Evolutionary conservation across 2,797 vertebrate genomes (phyloP).

Genomic region (Propithecus perrieri): DNA sequence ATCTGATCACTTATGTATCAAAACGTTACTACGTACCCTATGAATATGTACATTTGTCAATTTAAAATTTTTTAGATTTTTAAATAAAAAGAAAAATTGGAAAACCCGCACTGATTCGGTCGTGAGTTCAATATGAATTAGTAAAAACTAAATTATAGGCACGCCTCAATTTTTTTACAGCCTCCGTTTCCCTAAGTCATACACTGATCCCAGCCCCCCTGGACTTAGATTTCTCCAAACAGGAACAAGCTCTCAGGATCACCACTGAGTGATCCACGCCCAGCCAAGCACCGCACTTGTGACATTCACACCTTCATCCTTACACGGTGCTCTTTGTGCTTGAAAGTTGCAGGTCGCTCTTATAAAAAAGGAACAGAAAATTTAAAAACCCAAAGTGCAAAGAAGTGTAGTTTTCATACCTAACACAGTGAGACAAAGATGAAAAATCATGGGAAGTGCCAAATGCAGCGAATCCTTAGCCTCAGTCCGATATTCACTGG

Average conservation of each 20-base stretch:
- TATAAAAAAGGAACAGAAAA: background rate
- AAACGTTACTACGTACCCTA: too few relatives aligned
- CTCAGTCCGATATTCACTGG: background rate
- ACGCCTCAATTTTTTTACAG: background rate
- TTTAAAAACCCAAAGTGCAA: background rate
- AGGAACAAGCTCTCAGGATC: background rate
- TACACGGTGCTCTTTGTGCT: background rate
- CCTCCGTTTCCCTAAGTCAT: background rate
- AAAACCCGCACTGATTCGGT: background rate
- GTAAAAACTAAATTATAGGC: background rate
- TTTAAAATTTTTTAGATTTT: too few relatives aligned
- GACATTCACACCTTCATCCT: background rate
- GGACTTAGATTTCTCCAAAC: background rate
- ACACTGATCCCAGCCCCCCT: background rate
- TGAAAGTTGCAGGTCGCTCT: background rate
- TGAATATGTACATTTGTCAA: too few relatives aligned
- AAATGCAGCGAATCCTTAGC: background rate
- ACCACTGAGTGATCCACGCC: background rate
- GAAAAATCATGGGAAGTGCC: background rate
- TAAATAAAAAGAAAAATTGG: background rate
- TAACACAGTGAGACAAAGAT: background rate
- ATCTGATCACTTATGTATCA: too few relatives aligned
- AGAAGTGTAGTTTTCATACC: background rate
- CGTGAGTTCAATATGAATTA: constrained; percentile 9
- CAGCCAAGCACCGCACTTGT: background rate